Percentiles rank a stretch among this genome's conserved stretches.
phyloP scores from a whole-genome alignment of 2,888 invertebrate species.

The Labia minor region DNA sequence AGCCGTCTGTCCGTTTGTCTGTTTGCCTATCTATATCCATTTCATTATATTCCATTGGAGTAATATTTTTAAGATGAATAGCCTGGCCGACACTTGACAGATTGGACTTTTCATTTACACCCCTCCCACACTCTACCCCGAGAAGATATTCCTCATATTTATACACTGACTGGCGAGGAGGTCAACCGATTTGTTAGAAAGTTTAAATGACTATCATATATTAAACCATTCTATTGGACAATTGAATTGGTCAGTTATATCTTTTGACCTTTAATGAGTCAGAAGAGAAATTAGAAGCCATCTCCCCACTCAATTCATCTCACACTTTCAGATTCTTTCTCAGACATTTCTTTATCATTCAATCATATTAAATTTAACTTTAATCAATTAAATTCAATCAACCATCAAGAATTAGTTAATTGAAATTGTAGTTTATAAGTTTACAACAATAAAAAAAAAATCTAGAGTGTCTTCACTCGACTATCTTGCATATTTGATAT shows the following conservation, averaged over 20 bases:
- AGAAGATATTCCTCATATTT: not conserved
- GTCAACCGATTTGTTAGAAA: constrained; percentile 5
- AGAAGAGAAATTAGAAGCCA: not conserved
- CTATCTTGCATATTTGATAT: no score
- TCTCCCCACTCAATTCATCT: not conserved
- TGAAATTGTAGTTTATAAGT: no score
- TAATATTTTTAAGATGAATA: constrained; percentile 13
- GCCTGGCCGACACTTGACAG: constrained; percentile 7
- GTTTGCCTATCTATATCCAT: constrained; percentile 13
- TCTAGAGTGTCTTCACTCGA: no score
- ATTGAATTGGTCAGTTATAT: not conserved
- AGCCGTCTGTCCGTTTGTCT: not conserved
- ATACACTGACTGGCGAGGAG: not conserved
- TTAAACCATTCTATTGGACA: not conserved
- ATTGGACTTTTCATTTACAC: constrained; percentile 13
- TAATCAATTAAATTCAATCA: no score
- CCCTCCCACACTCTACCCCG: not conserved
- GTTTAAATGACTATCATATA: constrained; percentile 3
- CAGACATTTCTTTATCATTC: not conserved
- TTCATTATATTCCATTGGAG: not conserved
- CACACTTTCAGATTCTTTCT: no score
- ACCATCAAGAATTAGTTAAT: no score
- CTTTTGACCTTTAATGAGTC: constrained; percentile 13
- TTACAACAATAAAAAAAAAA: no score
- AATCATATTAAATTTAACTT: no score